A percentile compares a stretch with the other conserved stretches of the same genome.
Evolutionary conservation across 2,888 invertebrate genomes (phyloP).

Genomic region (Clanis bilineata): DNA sequence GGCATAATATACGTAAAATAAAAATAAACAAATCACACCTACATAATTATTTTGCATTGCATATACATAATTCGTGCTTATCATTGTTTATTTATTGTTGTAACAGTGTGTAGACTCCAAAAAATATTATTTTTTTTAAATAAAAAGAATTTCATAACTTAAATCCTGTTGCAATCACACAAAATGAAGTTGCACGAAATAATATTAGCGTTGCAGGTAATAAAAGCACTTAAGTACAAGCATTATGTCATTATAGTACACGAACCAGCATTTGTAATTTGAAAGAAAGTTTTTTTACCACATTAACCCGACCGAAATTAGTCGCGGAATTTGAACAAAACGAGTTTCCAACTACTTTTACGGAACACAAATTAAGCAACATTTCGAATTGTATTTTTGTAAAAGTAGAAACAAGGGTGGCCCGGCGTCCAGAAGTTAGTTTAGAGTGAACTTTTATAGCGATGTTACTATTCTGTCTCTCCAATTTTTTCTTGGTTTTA

Average conservation of each 20-base stretch:
- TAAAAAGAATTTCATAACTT: too few relatives aligned
- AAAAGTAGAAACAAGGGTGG: constrained; percentile 38
- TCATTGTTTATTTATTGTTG: too few relatives aligned
- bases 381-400: constrained; percentile 48
- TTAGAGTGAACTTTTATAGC: constrained; percentile 30
- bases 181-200: not conserved
- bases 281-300: constrained; percentile 18
- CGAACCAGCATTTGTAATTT: constrained; percentile 22
- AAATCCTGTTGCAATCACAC: not conserved
- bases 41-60: too few relatives aligned
- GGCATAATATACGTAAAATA: too few relatives aligned
- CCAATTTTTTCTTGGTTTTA: not conserved
- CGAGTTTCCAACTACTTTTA: constrained; percentile 41
- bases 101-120: too few relatives aligned
- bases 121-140: too few relatives aligned
- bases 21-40: too few relatives aligned
- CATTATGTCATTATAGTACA: not conserved
- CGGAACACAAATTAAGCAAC: constrained; percentile 48
- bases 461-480: constrained; percentile 21
- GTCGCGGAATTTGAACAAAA: constrained; percentile 35
- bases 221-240: not conserved
- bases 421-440: constrained; percentile 37
- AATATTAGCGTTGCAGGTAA: constrained; percentile 2
- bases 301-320: constrained; percentile 28
- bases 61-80: too few relatives aligned